These are phyloP conservation scores for Amblyraja radiata DNA, from an alignment of 2,797 vertebrate species.

Conservation along the genomic window DNA sequence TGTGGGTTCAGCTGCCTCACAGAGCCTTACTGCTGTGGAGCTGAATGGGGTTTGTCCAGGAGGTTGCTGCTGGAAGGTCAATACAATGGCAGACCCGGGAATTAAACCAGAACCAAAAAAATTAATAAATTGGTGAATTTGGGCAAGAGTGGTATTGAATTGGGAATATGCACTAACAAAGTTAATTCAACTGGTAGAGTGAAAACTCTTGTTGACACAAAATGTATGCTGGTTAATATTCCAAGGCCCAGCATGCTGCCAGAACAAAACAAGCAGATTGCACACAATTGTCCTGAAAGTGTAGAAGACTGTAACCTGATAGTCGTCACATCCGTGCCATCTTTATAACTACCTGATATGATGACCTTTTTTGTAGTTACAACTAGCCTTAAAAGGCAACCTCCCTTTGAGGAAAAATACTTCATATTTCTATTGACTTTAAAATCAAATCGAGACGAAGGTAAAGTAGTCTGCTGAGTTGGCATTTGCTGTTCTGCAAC, in stretches of 20 bases:
- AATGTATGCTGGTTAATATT: neutral
- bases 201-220: neutral
- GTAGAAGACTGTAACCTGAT: no score
- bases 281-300: no score
- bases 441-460: neutral
- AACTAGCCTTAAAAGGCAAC: neutral
- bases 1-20: no score
- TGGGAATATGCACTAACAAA: no score
- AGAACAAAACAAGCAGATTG: neutral
- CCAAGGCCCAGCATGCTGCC: neutral
- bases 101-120: no score
- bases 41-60: no score
- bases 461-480: neutral
- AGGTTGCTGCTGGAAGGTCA: no score
- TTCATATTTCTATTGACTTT: no score
- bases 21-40: no score
- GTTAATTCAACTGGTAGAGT: neutral
- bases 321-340: neutral
- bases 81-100: no score
- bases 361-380: neutral
- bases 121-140: no score
- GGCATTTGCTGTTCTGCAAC: neutral
- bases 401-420: neutral
- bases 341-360: neutral
- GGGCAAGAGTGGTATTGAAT: no score